Evolutionary conservation across 1,140 invertebrate species (phyloP).

Genomic region (Hycleus cichorii): DNA sequence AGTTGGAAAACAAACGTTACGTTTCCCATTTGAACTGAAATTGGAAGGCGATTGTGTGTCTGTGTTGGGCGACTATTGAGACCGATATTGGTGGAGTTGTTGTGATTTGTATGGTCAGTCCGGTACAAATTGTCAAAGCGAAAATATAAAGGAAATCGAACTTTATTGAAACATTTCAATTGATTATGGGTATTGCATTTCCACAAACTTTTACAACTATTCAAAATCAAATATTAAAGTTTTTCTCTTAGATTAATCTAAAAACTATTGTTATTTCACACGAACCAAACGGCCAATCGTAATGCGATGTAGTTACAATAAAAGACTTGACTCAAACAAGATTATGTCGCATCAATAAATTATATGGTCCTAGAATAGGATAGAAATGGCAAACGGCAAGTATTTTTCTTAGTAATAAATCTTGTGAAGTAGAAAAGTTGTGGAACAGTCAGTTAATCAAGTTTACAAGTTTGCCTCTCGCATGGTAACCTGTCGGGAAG

Average conservation of each 20-base stretch:
- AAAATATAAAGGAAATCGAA: too few relatives aligned
- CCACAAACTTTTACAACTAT: too few relatives aligned
- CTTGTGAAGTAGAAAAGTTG: conserved; percentile 12
- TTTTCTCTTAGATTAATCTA: too few relatives aligned
- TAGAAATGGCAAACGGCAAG: conserved; percentile 5
- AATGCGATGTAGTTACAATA: neutral
- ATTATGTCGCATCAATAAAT: neutral
- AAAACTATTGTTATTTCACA: too few relatives aligned
- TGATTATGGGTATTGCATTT: too few relatives aligned
- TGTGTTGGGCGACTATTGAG: conserved; percentile 1
- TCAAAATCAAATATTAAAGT: too few relatives aligned
- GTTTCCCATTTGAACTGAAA: conserved; percentile 15
- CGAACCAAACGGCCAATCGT: too few relatives aligned
- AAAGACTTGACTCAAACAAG: conserved; percentile 4
- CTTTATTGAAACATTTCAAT: too few relatives aligned
- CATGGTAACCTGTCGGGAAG: conserved; percentile 14
- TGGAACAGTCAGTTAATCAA: conserved; percentile 15
- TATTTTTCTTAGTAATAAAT: conserved; percentile 15
- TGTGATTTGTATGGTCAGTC: conserved; percentile 18
- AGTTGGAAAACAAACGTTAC: conserved; percentile 16
- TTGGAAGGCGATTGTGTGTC: conserved; percentile 5
- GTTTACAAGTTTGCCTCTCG: conserved; percentile 16
- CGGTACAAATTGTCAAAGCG: too few relatives aligned
- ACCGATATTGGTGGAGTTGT: conserved; percentile 13
- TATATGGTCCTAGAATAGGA: neutral